Base-by-base conservation (phyloP, 2,113 vertebrate genomes). In the Opisthocomus hoazin region DNA sequence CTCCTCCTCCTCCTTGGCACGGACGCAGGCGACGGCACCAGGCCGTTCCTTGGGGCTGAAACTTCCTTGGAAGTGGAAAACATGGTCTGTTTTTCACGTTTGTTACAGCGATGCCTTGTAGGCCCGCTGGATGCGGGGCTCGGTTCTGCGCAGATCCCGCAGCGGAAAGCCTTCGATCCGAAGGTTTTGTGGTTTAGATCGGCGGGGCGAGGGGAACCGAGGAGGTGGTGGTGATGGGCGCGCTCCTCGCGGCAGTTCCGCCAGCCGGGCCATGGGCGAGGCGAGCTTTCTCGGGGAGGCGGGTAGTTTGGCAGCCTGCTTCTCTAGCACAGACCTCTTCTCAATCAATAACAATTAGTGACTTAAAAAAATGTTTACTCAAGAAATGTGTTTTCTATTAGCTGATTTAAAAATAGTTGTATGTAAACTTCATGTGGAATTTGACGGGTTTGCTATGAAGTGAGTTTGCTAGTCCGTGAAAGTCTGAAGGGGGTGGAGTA, bases 61-160 rank as follows among this genome's bases (percentile, higher is more conserved):
- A 79, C 20, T 65, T 83, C 41, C 66, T 85, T 83, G 75, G 37
- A 87, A 90, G 80, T 83, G 66, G 63, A 88, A 77, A 87, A 17
- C 14, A 0, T 15, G 29, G 70, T 77, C 45, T 70, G 17, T 90
- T 94, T 83, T 65, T 93, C 32, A 22, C 78, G 57, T 58, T 41
- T 73, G 0, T 76, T 75, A 51, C 65, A 71, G 73, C 0, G 0
- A 14, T 69, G 58, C 69, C 48, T 68, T 57, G 51, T 30, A 32
- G 84, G 65, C 48, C 84, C 85, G 69, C 53, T 73, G 70, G 24
- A 26, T 94, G 88, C 1, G 0, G 22, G 41, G 54, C 64, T 77
- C 32, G 11, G 0, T 83, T 68, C 57, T 66, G 73, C 39, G 12
- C 9, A 21, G 26, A 22, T 15, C 5, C 30, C 15, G 5, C 7